Percentiles rank a stretch among this genome's conserved stretches.
These are phyloP conservation scores for Drosophila sp. DNA, from an alignment of 1,140 invertebrate genomes.

Conservation along the genomic window DNA sequence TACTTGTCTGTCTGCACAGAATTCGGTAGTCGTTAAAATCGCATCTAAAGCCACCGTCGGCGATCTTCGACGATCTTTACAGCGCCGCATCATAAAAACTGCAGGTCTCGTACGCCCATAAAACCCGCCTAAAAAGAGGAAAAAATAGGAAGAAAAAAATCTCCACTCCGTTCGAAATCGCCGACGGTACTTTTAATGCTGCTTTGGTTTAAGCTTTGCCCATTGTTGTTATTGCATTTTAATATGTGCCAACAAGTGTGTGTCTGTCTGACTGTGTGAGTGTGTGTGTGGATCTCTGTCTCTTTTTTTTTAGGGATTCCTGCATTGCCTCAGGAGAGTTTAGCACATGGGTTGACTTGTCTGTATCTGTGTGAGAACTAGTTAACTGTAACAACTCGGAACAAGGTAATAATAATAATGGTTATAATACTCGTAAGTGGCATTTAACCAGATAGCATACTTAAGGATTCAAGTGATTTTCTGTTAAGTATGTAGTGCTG, in stretches of 20 bases:
- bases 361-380: neutral
- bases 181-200: constrained; percentile 65
- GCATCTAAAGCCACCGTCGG: constrained; percentile 34
- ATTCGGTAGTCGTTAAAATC: constrained; percentile 78
- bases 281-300: constrained; percentile 20
- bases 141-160: constrained; percentile 32
- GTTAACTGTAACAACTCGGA: constrained; percentile 5
- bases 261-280: constrained; percentile 8
- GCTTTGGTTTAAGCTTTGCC: constrained; percentile 25
- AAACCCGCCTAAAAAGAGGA: constrained; percentile 47
- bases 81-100: constrained; percentile 59
- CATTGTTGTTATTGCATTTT: constrained; percentile 44
- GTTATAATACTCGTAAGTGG: neutral
- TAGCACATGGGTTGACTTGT: constrained; percentile 14
- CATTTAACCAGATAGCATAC: neutral
- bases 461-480: neutral
- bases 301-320: neutral
- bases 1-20: constrained; percentile 31
- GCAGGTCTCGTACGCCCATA: constrained; percentile 73
- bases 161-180: constrained; percentile 47
- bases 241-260: constrained; percentile 52
- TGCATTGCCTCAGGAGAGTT: constrained; percentile 48
- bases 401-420: neutral
- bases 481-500: neutral
- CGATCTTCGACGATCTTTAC: constrained; percentile 45